These are phyloP conservation scores for Porphyrio hochstetteri DNA, from an alignment of 2,113 vertebrate genomes.

Conservation along the genomic window DNA sequence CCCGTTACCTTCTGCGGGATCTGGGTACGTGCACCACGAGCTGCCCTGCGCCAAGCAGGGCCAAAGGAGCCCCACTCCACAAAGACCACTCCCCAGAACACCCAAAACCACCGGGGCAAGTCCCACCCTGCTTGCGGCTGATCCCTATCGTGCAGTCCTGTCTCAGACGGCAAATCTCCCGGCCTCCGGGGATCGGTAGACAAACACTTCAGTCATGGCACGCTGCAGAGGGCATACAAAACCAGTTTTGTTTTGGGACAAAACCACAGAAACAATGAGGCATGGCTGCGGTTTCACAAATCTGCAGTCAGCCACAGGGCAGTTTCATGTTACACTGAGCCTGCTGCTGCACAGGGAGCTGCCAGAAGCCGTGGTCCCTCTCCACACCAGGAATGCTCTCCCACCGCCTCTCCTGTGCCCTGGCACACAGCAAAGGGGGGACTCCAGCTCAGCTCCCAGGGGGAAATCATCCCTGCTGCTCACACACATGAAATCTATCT, in stretches of 20 bases:
- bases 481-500: fast-evolving
- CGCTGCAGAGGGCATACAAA: background rate
- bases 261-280: background rate
- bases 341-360: background rate
- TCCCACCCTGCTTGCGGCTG: background rate
- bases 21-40: fast-evolving
- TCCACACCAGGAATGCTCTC: background rate
- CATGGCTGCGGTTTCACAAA: background rate
- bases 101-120: background rate
- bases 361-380: background rate
- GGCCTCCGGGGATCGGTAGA: background rate
- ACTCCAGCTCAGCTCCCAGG: background rate
- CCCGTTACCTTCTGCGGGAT: background rate
- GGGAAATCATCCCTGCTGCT: background rate
- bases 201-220: conserved; percentile 20
- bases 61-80: background rate
- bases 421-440: background rate
- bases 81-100: background rate
- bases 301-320: background rate
- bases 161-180: background rate
- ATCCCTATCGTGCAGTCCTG: background rate
- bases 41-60: background rate
- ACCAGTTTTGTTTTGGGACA: conserved; percentile 27
- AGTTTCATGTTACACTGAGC: fast-evolving
- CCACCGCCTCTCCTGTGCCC: background rate